These are phyloP conservation scores for Calliopsis andreniformis DNA, from an alignment of 1,140 invertebrate genomes.

Conservation along the genomic window DNA sequence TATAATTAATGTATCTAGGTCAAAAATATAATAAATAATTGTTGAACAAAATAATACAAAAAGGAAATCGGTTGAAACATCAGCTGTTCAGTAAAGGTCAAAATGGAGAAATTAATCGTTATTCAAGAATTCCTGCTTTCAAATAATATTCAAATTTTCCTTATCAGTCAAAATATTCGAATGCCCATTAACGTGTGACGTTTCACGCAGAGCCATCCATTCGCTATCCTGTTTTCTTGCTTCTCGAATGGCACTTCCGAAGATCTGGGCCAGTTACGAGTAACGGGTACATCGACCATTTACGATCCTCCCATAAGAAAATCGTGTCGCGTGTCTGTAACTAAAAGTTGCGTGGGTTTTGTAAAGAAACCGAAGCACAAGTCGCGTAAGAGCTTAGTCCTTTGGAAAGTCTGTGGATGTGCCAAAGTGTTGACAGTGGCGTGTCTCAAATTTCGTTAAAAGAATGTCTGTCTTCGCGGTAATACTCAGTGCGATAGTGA, in stretches of 20 bases:
- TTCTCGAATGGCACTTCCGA: slow-evolving; percentile 27
- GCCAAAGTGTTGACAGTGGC: neutral
- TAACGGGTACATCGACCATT: slow-evolving; percentile 58
- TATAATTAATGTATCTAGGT: too few relatives aligned
- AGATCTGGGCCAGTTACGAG: slow-evolving; percentile 55
- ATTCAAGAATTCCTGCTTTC: too few relatives aligned
- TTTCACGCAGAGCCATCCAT: neutral
- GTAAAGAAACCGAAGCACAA: slow-evolving; percentile 40
- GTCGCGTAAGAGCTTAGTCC: slow-evolving; percentile 16
- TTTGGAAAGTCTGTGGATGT: slow-evolving; percentile 1
- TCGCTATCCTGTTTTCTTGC: neutral
- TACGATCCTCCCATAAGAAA: slow-evolving; percentile 28
- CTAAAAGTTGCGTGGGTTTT: slow-evolving; percentile 34
- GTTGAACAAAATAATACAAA: too few relatives aligned
- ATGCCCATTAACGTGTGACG: too few relatives aligned
- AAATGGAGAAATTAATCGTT: too few relatives aligned
- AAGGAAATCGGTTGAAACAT: too few relatives aligned
- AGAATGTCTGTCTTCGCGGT: slow-evolving; percentile 25
- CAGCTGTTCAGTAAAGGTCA: too few relatives aligned
- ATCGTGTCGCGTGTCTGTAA: neutral
- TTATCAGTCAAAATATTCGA: too few relatives aligned
- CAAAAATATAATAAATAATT: too few relatives aligned
- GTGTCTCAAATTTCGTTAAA: neutral
- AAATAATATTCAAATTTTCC: too few relatives aligned
- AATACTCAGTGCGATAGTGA: neutral